Evolutionary conservation across 2,113 vertebrate species (phyloP).

Genomic region (Neodon shergylaensis): DNA sequence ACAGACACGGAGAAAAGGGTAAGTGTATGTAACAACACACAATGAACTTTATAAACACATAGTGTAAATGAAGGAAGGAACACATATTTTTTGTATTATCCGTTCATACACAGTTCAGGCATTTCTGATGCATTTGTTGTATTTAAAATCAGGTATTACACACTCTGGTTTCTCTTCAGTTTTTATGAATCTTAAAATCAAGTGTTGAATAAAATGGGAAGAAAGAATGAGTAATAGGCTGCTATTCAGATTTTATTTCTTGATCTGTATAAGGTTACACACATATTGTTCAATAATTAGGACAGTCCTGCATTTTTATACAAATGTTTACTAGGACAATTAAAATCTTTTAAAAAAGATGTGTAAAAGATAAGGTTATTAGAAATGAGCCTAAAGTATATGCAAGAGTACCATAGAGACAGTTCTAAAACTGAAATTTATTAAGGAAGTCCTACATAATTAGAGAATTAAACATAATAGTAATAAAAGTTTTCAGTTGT

Average conservation of each 20-base stretch:
- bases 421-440: background rate
- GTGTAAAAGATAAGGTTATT: background rate
- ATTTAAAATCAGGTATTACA: conserved; percentile 10
- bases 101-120: background rate
- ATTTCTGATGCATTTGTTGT: background rate
- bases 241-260: background rate
- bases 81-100: background rate
- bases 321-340: background rate
- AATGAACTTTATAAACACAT: background rate
- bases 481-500: background rate
- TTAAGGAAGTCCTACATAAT: background rate
- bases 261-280: background rate
- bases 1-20: background rate
- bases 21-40: background rate
- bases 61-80: background rate
- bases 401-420: background rate
- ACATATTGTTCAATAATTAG: background rate
- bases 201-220: background rate
- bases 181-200: background rate
- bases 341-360: background rate
- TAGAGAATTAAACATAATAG: background rate
- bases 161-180: background rate
- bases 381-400: conserved; percentile 27
- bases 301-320: background rate
- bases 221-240: background rate